Evolutionary conservation across 2,888 invertebrate species (phyloP).

Genomic region (Odontocerum albicorne): DNA sequence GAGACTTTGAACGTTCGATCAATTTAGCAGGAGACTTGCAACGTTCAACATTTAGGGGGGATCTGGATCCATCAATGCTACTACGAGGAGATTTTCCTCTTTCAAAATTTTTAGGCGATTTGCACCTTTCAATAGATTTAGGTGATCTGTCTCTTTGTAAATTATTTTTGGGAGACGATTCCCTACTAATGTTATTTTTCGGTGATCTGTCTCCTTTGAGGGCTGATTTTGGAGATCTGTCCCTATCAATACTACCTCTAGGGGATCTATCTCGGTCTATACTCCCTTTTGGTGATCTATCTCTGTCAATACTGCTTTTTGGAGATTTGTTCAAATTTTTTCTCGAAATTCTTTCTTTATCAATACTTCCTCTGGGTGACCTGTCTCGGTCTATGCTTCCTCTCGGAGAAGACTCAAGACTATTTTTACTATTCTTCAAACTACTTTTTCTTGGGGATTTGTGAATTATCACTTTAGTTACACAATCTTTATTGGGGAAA

Average conservation of each 20-base stretch:
- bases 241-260: conserved; percentile 55
- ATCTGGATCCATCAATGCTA: conserved; percentile 41
- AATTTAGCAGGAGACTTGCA: conserved; percentile 49
- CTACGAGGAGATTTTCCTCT: conserved; percentile 43
- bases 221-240: conserved; percentile 58
- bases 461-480: conserved; percentile 56
- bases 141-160: conserved; percentile 61
- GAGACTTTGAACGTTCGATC: conserved; percentile 48
- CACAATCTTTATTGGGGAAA: conserved; percentile 47
- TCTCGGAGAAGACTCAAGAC: conserved; percentile 58
- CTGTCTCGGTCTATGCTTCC: conserved; percentile 44
- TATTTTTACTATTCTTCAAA: conserved; percentile 53
- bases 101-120: conserved; percentile 45
- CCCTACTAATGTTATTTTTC: conserved; percentile 45
- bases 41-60: conserved; percentile 39
- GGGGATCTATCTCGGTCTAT: conserved; percentile 47
- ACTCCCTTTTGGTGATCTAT: conserved; percentile 53
- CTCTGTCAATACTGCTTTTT: conserved; percentile 49
- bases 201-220: conserved; percentile 42
- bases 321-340: conserved; percentile 50
- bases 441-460: conserved; percentile 57
- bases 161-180: conserved; percentile 41
- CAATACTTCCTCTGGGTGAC: conserved; percentile 45
- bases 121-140: conserved; percentile 48
- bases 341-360: conserved; percentile 22